Evolutionary conservation across 2,888 invertebrate genomes (phyloP).

Genomic region (Eulithis testata): DNA sequence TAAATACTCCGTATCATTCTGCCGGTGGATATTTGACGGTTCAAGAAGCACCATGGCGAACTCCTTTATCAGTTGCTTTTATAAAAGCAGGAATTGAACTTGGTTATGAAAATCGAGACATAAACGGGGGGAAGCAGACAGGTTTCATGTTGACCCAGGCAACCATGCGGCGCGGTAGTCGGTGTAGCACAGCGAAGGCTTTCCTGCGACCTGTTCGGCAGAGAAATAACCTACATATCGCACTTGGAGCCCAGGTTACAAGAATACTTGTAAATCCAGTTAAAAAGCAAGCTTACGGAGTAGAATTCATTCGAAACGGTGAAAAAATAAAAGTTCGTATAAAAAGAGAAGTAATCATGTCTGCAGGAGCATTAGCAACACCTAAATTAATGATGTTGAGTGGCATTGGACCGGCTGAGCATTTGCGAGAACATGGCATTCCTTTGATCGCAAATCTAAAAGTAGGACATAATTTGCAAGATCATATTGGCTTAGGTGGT

Average conservation of each 20-base stretch:
- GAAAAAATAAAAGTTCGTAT: conserved; percentile 87
- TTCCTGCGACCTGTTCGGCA: conserved; percentile 92
- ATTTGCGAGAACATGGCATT: conserved; percentile 88
- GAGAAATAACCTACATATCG: conserved; percentile 91
- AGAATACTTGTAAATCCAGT: conserved; percentile 88
- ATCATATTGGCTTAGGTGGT: conserved; percentile 94
- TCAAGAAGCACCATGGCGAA: conserved; percentile 93
- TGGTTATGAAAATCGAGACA: conserved; percentile 92
- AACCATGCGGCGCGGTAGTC: conserved; percentile 91
- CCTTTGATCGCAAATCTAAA: conserved; percentile 90
- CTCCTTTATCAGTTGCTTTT: conserved; percentile 92
- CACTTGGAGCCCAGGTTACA: conserved; percentile 90
- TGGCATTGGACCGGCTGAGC: conserved; percentile 93
- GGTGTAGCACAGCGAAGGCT: conserved; percentile 95
- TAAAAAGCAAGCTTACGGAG: conserved; percentile 89
- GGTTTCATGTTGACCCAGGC: conserved; percentile 95
- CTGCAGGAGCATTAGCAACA: conserved; percentile 94
- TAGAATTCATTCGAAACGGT: conserved; percentile 89
- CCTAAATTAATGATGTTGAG: conserved; percentile 96
- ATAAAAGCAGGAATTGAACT: conserved; percentile 92
- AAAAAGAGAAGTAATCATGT: conserved; percentile 91
- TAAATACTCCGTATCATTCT: conserved; percentile 89
- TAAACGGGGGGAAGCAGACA: conserved; percentile 92
- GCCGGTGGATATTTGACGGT: conserved; percentile 93
- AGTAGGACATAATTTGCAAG: conserved; percentile 94